Base-by-base conservation (phyloP, 2,797 vertebrate species). In the Gobionotothen gibberifrons region DNA sequence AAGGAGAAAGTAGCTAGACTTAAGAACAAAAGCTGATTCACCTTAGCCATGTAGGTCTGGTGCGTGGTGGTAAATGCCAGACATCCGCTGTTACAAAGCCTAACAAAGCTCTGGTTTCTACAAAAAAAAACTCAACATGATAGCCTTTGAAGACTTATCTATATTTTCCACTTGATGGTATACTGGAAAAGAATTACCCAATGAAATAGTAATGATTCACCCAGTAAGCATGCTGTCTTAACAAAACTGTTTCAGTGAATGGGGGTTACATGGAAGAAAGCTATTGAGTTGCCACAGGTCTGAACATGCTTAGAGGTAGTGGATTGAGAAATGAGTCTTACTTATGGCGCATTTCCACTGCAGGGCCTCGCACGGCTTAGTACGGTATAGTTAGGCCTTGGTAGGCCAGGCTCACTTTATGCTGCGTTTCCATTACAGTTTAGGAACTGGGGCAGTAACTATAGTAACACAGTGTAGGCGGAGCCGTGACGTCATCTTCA, bases 171-270 rank as follows among this genome's bases (percentile, higher is more conserved):
- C 48, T 85, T 63, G 9, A 80, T 72, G 60, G 57, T 76, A 70
- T 29, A 79, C 43, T 46, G 65, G 39, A 67, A 36, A 71, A 56
- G 84, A 78, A 77, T 61, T 11, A 78, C 74, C 71, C 57, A 78
- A 47, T 72, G 82, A 44, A 79, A 78, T 83, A 79, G 26, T 26
- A 64, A 61, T 89, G 81, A 87, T 79, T 87, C 82, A 89, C 67
- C 32, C 32, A 17, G 58, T 48, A 81, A 53, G 73, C 49, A 74
- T 51, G 71, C 72, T 52, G 57, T 64, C 48, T 69, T 69, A 72
- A 73, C 65, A 16, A 32, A 61, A 63, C 48, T 58, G 65, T 82
- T 69, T 49, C 43, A 53, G 10, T 72, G 64, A 82, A 76, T 21
- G 52, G 44, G 60, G 36, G 59, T 60, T 64, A 72, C 14, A 56